Conservation (phyloP, 2,797 vertebrate genomes). For the Chiloscyllium punctatum region DNA sequence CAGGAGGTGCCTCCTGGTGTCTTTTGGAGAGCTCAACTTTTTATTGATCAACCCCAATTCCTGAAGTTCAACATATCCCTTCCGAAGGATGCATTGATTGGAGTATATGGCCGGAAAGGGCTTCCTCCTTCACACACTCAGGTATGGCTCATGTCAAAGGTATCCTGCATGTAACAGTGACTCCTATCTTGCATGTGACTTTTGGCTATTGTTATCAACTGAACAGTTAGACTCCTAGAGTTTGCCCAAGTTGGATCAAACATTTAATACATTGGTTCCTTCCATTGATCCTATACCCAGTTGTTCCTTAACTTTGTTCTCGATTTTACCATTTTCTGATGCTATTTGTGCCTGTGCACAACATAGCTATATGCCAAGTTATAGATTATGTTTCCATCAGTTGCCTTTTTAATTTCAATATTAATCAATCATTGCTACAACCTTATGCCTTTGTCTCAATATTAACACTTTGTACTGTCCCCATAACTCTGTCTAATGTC, state of each 20-base stretch:
- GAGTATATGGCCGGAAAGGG: slow-evolving; percentile 93
- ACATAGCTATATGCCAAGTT: neutral
- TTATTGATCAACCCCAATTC: slow-evolving; percentile 85
- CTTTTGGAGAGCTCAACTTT: slow-evolving; percentile 91
- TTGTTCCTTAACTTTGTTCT: neutral
- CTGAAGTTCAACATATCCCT: slow-evolving; percentile 99
- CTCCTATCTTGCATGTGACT: neutral
- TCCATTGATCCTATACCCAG: neutral
- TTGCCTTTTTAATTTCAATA: neutral
- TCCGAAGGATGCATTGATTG: slow-evolving; percentile 92
- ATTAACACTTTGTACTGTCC: neutral
- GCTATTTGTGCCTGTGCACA: neutral
- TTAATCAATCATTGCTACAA: neutral
- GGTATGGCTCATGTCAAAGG: slow-evolving; percentile 55
- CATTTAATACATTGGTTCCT: neutral
- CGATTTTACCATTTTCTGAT: neutral
- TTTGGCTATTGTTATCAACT: neutral
- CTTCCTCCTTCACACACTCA: slow-evolving; percentile 93
- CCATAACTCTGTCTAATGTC: no score
- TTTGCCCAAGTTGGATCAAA: neutral
- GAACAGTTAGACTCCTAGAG: neutral
- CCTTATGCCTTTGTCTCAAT: neutral
- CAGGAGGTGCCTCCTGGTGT: slow-evolving; percentile 85
- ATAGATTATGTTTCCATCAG: neutral
- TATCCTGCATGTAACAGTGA: neutral